A percentile compares a stretch with the other conserved stretches of the same genome.
These are phyloP conservation scores for Cottoperca gobio DNA, from an alignment of 2,797 vertebrate genomes.

Conservation along the genomic window DNA sequence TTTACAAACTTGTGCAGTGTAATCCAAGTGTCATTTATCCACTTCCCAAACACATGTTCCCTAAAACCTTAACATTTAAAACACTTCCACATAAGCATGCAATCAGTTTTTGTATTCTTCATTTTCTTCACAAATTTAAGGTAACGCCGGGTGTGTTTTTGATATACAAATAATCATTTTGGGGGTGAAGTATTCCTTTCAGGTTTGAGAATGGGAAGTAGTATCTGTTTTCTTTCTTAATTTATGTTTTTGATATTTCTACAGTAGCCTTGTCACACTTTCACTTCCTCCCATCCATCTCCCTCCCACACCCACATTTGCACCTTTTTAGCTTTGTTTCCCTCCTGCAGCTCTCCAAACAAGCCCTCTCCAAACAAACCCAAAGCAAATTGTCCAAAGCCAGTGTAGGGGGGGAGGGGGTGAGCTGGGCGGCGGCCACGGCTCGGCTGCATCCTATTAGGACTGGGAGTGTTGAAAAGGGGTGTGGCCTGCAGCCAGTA, in stretches of 20 bases:
- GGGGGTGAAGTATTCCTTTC: too few species aligned
- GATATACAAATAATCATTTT: too few species aligned
- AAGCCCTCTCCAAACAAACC: conserved; percentile 67
- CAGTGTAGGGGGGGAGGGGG: conserved; percentile 15
- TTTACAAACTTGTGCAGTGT: too few species aligned
- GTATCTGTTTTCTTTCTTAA: neutral
- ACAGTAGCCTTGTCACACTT: conserved; percentile 5
- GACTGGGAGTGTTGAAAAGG: conserved; percentile 82
- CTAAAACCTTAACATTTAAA: too few species aligned
- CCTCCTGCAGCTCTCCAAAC: conserved; percentile 66
- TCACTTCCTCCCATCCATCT: conserved; percentile 3
- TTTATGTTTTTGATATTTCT: conserved; percentile 16
- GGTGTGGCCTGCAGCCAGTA: conserved; percentile 80
- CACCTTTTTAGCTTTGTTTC: conserved; percentile 44
- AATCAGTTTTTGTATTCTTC: too few species aligned
- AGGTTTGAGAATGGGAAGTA: neutral
- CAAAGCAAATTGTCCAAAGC: conserved; percentile 65
- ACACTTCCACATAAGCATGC: too few species aligned
- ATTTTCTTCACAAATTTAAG: too few species aligned
- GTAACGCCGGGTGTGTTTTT: too few species aligned
- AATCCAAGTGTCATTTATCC: too few species aligned
- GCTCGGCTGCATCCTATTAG: conserved; percentile 80
- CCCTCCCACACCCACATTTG: conserved; percentile 9
- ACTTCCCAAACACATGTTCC: too few species aligned
- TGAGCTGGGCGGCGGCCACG: conserved; percentile 72